Conservation (phyloP, 2,113 vertebrate species). For the Corythornis madagascariensis region DNA sequence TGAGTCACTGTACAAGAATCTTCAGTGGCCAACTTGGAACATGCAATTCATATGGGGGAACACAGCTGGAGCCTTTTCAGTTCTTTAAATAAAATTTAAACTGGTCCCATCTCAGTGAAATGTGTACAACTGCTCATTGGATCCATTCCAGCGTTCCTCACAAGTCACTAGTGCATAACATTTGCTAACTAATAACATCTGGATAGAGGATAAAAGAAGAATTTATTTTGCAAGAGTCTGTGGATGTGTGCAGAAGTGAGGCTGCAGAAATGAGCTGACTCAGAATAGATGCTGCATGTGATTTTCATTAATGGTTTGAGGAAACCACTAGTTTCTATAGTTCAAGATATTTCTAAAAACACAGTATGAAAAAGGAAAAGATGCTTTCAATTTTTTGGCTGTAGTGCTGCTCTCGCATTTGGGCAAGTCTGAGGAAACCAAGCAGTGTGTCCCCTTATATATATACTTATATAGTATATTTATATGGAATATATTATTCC, state of each 20-base stretch:
- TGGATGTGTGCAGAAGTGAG: neutral
- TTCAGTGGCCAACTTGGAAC: neutral
- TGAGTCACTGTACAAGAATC: neutral
- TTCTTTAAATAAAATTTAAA: slow-evolving; percentile 21
- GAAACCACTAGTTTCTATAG: neutral
- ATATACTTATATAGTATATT: neutral
- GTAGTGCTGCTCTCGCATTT: neutral
- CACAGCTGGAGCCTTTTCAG: neutral
- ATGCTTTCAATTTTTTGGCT: neutral
- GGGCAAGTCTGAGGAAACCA: neutral
- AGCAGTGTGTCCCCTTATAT: neutral
- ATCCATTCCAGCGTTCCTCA: slow-evolving; percentile 9
- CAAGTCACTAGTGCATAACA: neutral
- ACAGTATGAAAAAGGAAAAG: neutral
- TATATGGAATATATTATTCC: neutral
- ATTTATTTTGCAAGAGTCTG: neutral
- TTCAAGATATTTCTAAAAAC: neutral
- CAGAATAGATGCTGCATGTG: neutral
- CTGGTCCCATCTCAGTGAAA: neutral
- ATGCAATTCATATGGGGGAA: neutral
- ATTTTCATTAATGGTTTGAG: neutral
- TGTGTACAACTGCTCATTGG: neutral
- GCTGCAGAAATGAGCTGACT: neutral
- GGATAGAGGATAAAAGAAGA: slow-evolving; percentile 25
- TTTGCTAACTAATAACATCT: slow-evolving; percentile 44